Evolutionary conservation across 2,888 invertebrate species (phyloP).

Genomic region (Pantelozetes paolii): DNA sequence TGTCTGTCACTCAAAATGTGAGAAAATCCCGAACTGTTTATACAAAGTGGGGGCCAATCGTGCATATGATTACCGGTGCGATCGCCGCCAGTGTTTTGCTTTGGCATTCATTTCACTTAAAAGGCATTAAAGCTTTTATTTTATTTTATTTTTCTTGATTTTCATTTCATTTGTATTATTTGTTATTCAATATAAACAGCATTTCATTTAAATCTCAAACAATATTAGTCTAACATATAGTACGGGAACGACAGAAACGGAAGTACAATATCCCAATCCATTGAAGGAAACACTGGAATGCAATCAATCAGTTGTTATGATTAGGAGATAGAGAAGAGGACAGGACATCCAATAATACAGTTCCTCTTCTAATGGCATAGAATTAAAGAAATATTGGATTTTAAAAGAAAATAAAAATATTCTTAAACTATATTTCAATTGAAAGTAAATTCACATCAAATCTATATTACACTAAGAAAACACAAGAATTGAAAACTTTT

Average conservation of each 20-base stretch:
- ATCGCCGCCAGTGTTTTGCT: background rate
- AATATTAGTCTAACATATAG: background rate
- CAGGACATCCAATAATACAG: background rate
- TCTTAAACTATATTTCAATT: background rate
- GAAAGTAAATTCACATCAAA: background rate
- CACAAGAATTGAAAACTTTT: too few species aligned
- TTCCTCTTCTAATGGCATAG: background rate
- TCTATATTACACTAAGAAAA: too few species aligned
- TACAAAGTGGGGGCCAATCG: background rate
- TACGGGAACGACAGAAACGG: background rate
- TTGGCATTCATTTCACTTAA: background rate
- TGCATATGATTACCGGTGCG: background rate
- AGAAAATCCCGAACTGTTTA: background rate
- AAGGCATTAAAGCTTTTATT: background rate
- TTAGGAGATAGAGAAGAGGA: background rate
- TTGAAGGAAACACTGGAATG: slow-evolving; percentile 11
- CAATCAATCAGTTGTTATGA: slow-evolving; percentile 25
- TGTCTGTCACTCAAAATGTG: background rate
- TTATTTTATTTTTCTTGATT: slow-evolving; percentile 3
- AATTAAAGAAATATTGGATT: background rate
- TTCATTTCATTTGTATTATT: background rate
- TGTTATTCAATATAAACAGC: background rate
- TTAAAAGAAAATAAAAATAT: background rate
- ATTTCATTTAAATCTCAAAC: background rate
- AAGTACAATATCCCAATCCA: background rate